Base-by-base conservation (phyloP, 2,797 vertebrate genomes). In the Syndactyla subalaris region DNA sequence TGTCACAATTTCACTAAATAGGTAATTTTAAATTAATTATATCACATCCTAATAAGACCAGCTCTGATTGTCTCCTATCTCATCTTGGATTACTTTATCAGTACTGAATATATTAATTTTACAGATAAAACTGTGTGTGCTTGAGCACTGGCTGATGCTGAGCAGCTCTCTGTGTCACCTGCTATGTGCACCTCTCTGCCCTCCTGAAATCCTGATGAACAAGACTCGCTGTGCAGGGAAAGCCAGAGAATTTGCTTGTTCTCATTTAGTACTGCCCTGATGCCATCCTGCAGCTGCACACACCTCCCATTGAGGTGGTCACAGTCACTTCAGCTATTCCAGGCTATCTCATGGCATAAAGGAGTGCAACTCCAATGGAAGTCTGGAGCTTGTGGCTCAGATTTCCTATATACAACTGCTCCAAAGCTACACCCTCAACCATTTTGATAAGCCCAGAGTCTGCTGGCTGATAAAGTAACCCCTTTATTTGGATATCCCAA, bases 1-100 rank as follows among this genome's bases (percentile, higher is more conserved):
- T 57, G 41, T 96, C 63, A 74, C 67, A 73, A 65, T 94, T 91
- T 92, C 76, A 90, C 92, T 93, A 93, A 96, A 89, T 89, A 94
- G 95, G 78, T 94, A 80, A 92, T 95, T 96, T 95, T 9, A 92
- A 96, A 92, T 96, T 97, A 97, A 97, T 97, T 94, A 57, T 62
- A 68, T 81, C 16, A 12, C 45, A 71, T 75, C 71, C 93, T 61
- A 70, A 63, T 91, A 96, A 90, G 62, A 95, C 67, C 76, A 92
- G 63, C 78, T 89, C 86, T 72, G 68, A 76, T 43, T 91, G 93
- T 86, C 90, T 95, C 67, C 79, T 77, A 14, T 7, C 19, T 95
- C 77, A 46, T 76, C 48, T 84, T 32, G 41, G 88, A 92, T 95
- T 77, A 87, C 63, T 55, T 27, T 78, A 8, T 79, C 83, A 67